Evolutionary conservation across 2,797 vertebrate genomes (phyloP), one percentile per base, ranked within the genome.

Genomic region (Tenualosa thibaudeaui): DNA sequence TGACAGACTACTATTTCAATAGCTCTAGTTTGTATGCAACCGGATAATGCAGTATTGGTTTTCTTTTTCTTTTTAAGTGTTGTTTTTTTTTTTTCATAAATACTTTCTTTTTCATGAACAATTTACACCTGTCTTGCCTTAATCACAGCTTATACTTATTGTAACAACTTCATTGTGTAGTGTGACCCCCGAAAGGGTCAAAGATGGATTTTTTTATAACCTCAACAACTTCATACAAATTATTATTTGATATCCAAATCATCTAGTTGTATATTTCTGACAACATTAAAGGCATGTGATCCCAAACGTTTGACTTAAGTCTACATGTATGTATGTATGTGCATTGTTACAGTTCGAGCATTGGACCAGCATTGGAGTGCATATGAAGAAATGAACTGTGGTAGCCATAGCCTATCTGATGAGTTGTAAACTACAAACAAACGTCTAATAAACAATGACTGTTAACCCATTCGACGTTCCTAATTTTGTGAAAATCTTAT

Each of bases 381-480:
- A 46, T 78, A 78, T 46, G 71, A 78, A 78, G 43, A 6, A 8
- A 22, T 78, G 0, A 10, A 62, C n/a, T 62, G n/a, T 24, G 7
- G 22, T 24, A 62, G 22, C 13, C 6, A 51, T 46, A 37, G 17
- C 12, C 5, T 71, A 43, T 78, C 37, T 78, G 71, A 83, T 68
- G 62, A 50, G 51, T 81, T 81, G 84, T 56, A 90, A 87, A 90
- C 78, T 15, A 37, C 24, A 78, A 26, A 75, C 58, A 60, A 24
- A 15, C 37, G 54, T 56, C 31, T 51, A 83, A 83, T 83, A 83
- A 83, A 83, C 50, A 68, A 83, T 83, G 83, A 83, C 83, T 68
- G 60, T 83, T 83, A 51, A 83, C 62, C n/a, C 68, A 82, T 85
- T 84, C 37, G 8, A 17, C 19, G 5, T 78, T n/a, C 17, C 71